A percentile compares a stretch with the other conserved stretches of the same genome.
phyloP scores from a whole-genome alignment of 2,113 vertebrate genomes.

The Condylura cristata region DNA sequence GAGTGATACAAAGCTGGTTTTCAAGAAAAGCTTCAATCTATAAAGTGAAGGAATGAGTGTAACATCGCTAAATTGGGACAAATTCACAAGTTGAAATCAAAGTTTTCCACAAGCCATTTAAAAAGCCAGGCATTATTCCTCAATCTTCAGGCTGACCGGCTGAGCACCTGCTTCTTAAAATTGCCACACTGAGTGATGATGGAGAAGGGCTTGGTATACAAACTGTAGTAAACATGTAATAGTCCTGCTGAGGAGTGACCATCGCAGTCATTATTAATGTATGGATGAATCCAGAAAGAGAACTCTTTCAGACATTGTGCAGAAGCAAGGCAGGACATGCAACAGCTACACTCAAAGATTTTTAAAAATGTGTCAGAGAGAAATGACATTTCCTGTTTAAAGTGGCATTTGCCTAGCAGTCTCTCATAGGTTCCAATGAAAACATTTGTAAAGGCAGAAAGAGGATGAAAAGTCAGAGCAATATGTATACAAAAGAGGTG shows the following conservation, averaged over 20 bases:
- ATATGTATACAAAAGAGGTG: background rate
- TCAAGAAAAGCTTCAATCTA: background rate
- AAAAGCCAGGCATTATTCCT: background rate
- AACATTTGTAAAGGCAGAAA: background rate
- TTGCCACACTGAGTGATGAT: background rate
- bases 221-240: background rate
- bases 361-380: background rate
- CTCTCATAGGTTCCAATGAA: background rate
- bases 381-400: background rate
- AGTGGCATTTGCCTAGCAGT: background rate
- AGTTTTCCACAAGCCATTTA: background rate
- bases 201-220: fast-evolving
- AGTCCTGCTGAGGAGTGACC: background rate
- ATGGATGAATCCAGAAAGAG: background rate
- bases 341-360: background rate
- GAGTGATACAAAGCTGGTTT: background rate
- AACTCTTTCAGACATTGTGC: background rate
- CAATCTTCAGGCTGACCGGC: background rate
- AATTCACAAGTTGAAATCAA: background rate
- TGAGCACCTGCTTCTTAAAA: fast-evolving
- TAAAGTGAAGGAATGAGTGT: background rate
- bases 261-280: background rate
- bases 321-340: constrained; percentile 14
- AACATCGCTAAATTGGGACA: background rate
- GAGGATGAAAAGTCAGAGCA: background rate